Evolutionary conservation across 2,797 vertebrate genomes (phyloP), one percentile per base, ranked within the genome.

Genomic region (Sebastes oblongus): DNA sequence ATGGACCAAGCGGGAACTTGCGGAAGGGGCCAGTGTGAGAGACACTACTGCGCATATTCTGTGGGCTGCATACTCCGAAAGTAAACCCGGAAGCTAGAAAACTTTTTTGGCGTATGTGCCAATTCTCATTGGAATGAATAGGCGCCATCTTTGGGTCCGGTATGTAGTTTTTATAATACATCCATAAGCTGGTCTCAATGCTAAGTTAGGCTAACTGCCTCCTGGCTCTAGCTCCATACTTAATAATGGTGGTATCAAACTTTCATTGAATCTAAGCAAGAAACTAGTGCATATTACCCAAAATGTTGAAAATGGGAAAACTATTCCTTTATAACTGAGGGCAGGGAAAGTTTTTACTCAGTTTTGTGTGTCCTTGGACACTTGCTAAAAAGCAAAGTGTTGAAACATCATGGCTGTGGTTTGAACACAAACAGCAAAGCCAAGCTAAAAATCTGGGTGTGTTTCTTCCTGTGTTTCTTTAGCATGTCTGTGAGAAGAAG

Each of bases 391-490:
- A 25, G 4, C 1, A 54, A 8, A 6, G 30, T 55, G 46, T 27
- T 77, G 27, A 39, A 22, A 22, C 67, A 70, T 1, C 24, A 8
- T 24, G 10, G 8, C n/a, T 42, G 46, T 6, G 14, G 64, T 67
- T 65, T 66, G 12, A 29, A 18, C 24, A 34, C n/a, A 66, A 16
- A 59, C 30, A 9, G 16, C 0, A 64, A 36, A 60, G 50, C n/a
- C 2, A 61, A 77, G 46, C 20, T n/a, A 24, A 75, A 75, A 24
- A 3, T 61, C 9, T 27, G 74, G 67, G 52, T 50, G 74, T 67
- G 66, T 74, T 60, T 64, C 55, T 71, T 77, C 66, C 70, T 56
- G 39, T 72, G 13, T 58, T 54, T 62, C 25, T 34, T 14, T 18
- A 12, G 60, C 70, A 62, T 20, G 0, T 22, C 11, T 16, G 14